Evolutionary conservation across 1,140 invertebrate species (phyloP), one percentile per base, ranked within the genome.

Genomic region (Ooceraea biroi): DNA sequence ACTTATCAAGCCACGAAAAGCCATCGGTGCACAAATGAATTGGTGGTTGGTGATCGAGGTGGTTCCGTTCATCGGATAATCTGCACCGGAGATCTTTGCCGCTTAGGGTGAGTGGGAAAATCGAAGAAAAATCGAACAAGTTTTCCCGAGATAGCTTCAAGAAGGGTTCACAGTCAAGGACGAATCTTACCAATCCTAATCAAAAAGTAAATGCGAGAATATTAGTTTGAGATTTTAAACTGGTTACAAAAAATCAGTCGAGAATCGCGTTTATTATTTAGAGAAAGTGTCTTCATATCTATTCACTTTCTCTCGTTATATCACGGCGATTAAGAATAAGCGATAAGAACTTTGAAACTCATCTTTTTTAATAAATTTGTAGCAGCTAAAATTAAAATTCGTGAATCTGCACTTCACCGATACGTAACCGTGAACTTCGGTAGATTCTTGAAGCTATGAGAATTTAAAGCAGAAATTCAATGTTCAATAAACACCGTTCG

Each of bases 31-130:
- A 87, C 86, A 85, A 63, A 25, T 30, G 10, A 68, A 44, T 36
- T 68, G 76, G 76, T 80, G 50, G 25, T 71, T 71, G 65, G 76
- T 65, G 46, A 1, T 66, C 27, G 55, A 83, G 46, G 11, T 30
- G 30, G 48, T 44, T 36, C 82, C 58, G 22, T n/a, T 58, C 30
- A 8, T 41, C 22, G 63, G 61, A 46, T 46, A 48, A 50, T 50
- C 50, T 71, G 55, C 71, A 86, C 55, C 14, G 63, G 57, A 69
- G 71, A 85, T 72, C 68, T 74, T n/a, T 68, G 57, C 65, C 30
- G 83, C 55, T 88, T 88, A 58, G 60, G 76, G 86, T 88, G 83
- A 88, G 77, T 68, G 83, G 83, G 76, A 60, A 19, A 8, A n/a
- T n/a, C n/a, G n/a, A n/a, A n/a, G n/a, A 46, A 41, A 63, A 8